Evolutionary conservation across 2,888 invertebrate species (phyloP).

Genomic region (Leptinotarsa tumamoca): DNA sequence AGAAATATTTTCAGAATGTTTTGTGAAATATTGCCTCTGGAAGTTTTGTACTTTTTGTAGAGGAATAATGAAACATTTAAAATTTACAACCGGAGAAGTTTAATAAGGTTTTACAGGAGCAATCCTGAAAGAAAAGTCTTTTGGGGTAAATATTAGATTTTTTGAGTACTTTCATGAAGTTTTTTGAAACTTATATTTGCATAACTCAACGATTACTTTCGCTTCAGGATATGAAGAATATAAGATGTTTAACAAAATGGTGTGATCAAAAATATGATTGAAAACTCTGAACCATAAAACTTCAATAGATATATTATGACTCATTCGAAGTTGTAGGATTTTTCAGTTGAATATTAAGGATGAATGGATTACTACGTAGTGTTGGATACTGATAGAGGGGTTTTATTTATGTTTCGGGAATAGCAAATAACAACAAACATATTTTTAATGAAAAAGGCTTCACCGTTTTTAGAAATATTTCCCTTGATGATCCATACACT

Average conservation of each 20-base stretch:
- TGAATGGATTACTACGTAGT: too few species aligned
- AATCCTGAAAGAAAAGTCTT: slow-evolving; percentile 38
- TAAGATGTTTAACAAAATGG: not conserved
- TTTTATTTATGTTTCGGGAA: too few species aligned
- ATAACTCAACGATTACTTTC: slow-evolving; percentile 13
- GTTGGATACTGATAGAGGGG: too few species aligned
- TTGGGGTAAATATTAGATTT: slow-evolving; percentile 36
- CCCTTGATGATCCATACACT: too few species aligned
- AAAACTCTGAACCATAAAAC: not conserved
- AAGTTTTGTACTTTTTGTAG: slow-evolving; percentile 39
- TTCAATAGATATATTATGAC: not conserved
- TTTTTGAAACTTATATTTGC: slow-evolving; percentile 14
- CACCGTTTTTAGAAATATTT: too few species aligned
- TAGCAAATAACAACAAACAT: too few species aligned
- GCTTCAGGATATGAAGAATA: not conserved
- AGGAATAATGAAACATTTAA: slow-evolving; percentile 50
- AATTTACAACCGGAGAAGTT: slow-evolving; percentile 50
- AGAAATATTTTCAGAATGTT: slow-evolving; percentile 45
- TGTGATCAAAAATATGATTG: not conserved
- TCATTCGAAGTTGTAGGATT: too few species aligned
- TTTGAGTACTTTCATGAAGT: slow-evolving; percentile 20
- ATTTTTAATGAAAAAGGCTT: too few species aligned
- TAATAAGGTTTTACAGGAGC: slow-evolving; percentile 46
- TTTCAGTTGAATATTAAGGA: too few species aligned
- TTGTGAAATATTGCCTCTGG: slow-evolving; percentile 46